Base-by-base conservation (phyloP, 2,888 invertebrate species). In the Biston stratarius region DNA sequence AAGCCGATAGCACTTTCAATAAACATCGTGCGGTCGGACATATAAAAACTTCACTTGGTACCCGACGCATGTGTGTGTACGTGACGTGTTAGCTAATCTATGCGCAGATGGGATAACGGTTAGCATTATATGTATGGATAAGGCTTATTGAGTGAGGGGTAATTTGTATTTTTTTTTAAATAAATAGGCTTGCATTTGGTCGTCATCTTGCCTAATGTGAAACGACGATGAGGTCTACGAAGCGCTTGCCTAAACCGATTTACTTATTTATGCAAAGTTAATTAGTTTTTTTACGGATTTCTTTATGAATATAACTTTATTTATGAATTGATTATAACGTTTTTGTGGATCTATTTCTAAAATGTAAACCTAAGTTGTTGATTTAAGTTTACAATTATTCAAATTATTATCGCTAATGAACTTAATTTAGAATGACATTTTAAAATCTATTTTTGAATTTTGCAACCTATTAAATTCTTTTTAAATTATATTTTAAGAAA, bases 1-100 rank as follows among this genome's bases (percentile, higher is more conserved):
- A 82, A 83, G 80, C 79, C 82, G 87, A 88, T 88, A 87, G 83
- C 79, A 84, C 85, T 91, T 92, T 92, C 90, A 92, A 92, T 93
- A 91, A 89, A 89, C 89, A 88, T 84, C 79, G 86, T 85, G 85
- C 83, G 87, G 84, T 79, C 77, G 77, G 78, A 83, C 88, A 91
- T 90, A 91, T 59, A 93, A 92, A 92, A 92, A 85, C 82, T 80
- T 77, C 24, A 57, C 76, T 92, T 88, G 82, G 81, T 81, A 93
- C 85, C 87, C 92, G 67, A 70, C 74, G 73, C 88, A 82, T 90
- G 86, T 84, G 76, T 76, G 72, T 70, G 76, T 79, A 92, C 92
- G 92, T 92, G 91, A 85, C 75, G 84, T 77, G 77, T 79, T 65
- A 78, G 74, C 82, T 82, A 89, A 90, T 85, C 82, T 84, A 77